A percentile compares a stretch with the other conserved stretches of the same genome.
Conservation (phyloP, 2,113 vertebrate genomes). For the human (Homo sapiens) region DNA sequence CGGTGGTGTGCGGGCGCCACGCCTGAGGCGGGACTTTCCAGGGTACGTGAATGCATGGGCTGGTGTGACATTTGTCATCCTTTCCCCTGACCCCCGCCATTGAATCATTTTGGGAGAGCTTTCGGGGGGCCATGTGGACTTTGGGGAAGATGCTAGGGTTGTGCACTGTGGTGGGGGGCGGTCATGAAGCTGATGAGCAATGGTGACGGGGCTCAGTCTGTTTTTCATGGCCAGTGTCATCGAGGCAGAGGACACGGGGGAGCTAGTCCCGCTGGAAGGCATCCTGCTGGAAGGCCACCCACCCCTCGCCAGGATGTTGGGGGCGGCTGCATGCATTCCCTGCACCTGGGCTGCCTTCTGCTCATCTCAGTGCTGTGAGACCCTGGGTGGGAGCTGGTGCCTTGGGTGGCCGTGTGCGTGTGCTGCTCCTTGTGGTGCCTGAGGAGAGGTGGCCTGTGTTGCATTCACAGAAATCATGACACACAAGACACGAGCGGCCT, state of each 20-base stretch:
- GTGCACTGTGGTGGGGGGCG: fast-evolving
- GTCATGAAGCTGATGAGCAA: neutral
- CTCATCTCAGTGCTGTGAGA: fast-evolving
- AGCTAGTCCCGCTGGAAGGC: too few species aligned
- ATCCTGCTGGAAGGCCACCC: too few species aligned
- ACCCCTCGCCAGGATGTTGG: fast-evolving
- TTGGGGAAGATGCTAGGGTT: neutral
- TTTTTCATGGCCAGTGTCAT: fast-evolving
- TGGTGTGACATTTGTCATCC: neutral
- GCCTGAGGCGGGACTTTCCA: neutral
- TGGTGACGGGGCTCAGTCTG: fast-evolving
- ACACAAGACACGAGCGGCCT: neutral
- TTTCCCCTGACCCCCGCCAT: fast-evolving
- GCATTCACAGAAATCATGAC: neutral
- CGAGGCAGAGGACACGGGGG: neutral
- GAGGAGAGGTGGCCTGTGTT: slow-evolving; percentile 29
- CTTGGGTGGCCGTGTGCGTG: neutral
- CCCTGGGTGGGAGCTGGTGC: too few species aligned
- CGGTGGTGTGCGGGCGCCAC: neutral
- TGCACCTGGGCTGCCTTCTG: neutral
- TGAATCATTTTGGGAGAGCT: neutral
- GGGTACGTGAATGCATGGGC: slow-evolving; percentile 64
- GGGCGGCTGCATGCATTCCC: neutral
- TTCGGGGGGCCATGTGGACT: neutral
- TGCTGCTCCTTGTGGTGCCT: neutral